Percentiles rank a stretch among this genome's conserved stretches.
phyloP scores from a whole-genome alignment of 2,888 invertebrate species.

The Lomographa bimaculata region DNA sequence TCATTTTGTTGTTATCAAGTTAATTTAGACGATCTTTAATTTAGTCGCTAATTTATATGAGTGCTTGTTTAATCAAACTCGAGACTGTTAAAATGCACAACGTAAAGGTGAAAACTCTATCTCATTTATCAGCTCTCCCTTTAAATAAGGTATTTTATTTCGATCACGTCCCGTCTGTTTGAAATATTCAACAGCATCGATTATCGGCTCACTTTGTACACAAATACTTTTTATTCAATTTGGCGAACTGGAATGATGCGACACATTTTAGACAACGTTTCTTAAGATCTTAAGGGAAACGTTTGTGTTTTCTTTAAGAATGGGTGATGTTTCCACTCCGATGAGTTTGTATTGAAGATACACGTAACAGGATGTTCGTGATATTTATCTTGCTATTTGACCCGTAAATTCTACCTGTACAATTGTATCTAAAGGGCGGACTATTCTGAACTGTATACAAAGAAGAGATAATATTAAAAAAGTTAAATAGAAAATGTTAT shows the following conservation, averaged over 20 bases:
- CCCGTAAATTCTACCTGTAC: too few species aligned
- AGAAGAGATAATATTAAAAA: too few species aligned
- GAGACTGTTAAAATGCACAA: constrained; percentile 50
- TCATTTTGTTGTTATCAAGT: too few species aligned
- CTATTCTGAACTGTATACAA: too few species aligned
- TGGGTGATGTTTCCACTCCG: constrained; percentile 9
- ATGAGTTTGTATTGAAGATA: constrained; percentile 8
- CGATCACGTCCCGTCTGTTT: constrained; percentile 66
- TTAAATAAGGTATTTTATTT: constrained; percentile 54
- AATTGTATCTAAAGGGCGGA: too few species aligned
- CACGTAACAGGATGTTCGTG: too few species aligned
- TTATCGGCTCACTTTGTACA: constrained; percentile 75
- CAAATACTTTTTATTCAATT: constrained; percentile 74
- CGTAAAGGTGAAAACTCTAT: constrained; percentile 41
- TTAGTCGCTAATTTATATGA: too few species aligned
- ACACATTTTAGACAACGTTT: constrained; percentile 42
- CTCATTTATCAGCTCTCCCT: constrained; percentile 10
- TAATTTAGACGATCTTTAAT: too few species aligned
- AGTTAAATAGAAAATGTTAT: too few species aligned
- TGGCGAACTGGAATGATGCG: constrained; percentile 45
- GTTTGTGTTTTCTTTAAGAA: constrained; percentile 16
- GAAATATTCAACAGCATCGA: constrained; percentile 77
- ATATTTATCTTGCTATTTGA: too few species aligned
- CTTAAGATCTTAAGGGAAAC: constrained; percentile 27
- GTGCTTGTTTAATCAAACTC: constrained; percentile 52